A percentile compares a stretch with the other conserved stretches of the same genome.
Evolutionary conservation across 2,888 invertebrate species (phyloP).

Genomic region (Pomacea canaliculata): DNA sequence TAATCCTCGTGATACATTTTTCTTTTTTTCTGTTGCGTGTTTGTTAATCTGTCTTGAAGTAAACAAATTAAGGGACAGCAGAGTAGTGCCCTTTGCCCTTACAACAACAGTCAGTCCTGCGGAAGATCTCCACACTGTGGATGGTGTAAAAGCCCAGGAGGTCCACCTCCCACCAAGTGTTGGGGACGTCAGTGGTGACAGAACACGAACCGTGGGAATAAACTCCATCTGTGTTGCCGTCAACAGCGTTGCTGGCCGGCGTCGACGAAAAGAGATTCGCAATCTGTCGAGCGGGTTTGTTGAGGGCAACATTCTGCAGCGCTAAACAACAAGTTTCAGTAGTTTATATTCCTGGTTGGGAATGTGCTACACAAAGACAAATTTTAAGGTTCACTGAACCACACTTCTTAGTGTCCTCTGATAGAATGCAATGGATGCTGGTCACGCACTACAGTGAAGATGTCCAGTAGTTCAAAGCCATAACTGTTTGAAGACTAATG

Average conservation of each 20-base stretch:
- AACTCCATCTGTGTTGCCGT: not conserved
- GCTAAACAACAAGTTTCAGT: not conserved
- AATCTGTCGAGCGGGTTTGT: not conserved
- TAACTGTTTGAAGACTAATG: too few relatives aligned
- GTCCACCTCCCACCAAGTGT: not conserved
- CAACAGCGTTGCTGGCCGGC: not conserved
- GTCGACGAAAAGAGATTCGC: not conserved
- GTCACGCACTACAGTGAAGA: too few relatives aligned
- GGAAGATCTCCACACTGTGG: not conserved
- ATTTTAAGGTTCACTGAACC: too few relatives aligned
- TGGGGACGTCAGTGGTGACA: not conserved
- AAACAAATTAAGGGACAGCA: too few relatives aligned
- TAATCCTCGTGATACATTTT: too few relatives aligned
- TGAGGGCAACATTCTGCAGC: not conserved
- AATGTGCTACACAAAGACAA: too few relatives aligned
- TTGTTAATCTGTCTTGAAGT: too few relatives aligned
- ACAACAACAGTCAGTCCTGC: not conserved
- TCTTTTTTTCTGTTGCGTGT: too few relatives aligned
- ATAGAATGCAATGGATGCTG: too few relatives aligned
- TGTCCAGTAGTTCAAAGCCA: too few relatives aligned
- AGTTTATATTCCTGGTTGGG: too few relatives aligned
- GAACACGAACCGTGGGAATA: not conserved
- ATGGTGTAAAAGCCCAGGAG: not conserved
- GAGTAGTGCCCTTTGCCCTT: not conserved
- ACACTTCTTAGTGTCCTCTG: too few relatives aligned